Conservation (phyloP, 1,140 invertebrate species). For the Drosophila serrata region DNA sequence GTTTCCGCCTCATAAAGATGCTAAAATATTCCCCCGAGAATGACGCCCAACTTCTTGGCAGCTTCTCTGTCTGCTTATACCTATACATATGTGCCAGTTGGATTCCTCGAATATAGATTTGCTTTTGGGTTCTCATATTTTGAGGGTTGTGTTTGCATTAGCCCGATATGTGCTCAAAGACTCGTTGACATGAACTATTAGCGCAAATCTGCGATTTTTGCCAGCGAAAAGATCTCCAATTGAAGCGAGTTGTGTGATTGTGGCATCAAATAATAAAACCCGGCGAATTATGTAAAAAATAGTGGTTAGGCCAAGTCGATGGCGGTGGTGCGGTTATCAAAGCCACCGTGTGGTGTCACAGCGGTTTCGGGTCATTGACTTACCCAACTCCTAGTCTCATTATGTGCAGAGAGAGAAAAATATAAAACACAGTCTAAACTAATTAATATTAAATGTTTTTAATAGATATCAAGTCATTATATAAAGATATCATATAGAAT, state of each 20-base stretch:
- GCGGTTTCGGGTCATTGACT: conserved; percentile 70
- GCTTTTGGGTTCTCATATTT: conserved; percentile 17
- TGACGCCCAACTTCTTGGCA: conserved; percentile 19
- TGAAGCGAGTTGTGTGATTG: conserved; percentile 17
- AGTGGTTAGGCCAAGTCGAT: conserved; percentile 31
- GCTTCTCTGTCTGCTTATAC: not conserved
- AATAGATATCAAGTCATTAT: no score
- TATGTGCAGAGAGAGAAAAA: conserved; percentile 10
- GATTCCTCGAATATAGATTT: conserved; percentile 2
- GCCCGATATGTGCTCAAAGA: conserved; percentile 16
- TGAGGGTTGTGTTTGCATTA: conserved; percentile 35
- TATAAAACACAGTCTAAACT: no score
- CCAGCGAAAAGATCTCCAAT: conserved; percentile 22
- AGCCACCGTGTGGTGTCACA: conserved; percentile 39
- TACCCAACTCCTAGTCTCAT: conserved; percentile 27
- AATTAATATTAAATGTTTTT: not conserved
- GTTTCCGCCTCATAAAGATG: conserved; percentile 52
- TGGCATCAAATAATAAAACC: conserved; percentile 29
- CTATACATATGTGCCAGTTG: conserved; percentile 11
- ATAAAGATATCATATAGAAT: not conserved
- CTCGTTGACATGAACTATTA: conserved; percentile 86
- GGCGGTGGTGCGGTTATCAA: conserved; percentile 22
- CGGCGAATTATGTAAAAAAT: conserved; percentile 43
- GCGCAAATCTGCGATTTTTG: conserved; percentile 85
- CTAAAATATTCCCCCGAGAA: conserved; percentile 47